Evolutionary conservation across 2,888 invertebrate genomes (phyloP).

Genomic region (Steinernema hermaphroditum): DNA sequence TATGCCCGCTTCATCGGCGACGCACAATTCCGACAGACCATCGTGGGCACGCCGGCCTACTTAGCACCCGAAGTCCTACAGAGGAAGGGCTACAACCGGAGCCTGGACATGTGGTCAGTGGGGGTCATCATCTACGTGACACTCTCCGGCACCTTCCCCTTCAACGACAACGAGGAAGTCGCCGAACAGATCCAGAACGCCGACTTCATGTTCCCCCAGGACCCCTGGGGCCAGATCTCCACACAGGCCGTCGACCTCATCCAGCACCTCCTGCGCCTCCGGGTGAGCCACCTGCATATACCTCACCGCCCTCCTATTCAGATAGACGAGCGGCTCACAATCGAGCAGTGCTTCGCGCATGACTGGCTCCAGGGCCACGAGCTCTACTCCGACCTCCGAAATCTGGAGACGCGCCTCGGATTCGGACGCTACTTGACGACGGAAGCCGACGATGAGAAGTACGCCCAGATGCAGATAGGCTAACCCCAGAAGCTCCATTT

Average conservation of each 20-base stretch:
- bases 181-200: conserved; percentile 99
- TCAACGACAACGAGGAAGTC: conserved; percentile 84
- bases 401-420: conserved; percentile 57
- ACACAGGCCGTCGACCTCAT: conserved; percentile 92
- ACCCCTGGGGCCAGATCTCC: conserved; percentile 95
- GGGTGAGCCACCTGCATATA: background rate
- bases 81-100: conserved; percentile 96
- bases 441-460: conserved; percentile 38
- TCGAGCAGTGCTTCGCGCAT: conserved; percentile 64
- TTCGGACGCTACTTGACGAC: conserved; percentile 71
- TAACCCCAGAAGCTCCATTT: too few relatives aligned
- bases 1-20: conserved; percentile 66
- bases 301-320: conserved; percentile 38
- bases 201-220: conserved; percentile 98
- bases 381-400: conserved; percentile 56
- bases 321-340: conserved; percentile 63
- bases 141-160: conserved; percentile 96
- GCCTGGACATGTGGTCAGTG: conserved; percentile 99
- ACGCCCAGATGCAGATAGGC: conserved; percentile 9
- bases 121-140: conserved; percentile 92
- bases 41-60: conserved; percentile 66
- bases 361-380: conserved; percentile 62
- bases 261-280: conserved; percentile 78
- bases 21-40: conserved; percentile 64
- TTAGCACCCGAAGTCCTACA: conserved; percentile 93